These are phyloP conservation scores for Caenorhabditis japonica DNA, from an alignment of 2,888 invertebrate genomes.

Conservation along the genomic window DNA sequence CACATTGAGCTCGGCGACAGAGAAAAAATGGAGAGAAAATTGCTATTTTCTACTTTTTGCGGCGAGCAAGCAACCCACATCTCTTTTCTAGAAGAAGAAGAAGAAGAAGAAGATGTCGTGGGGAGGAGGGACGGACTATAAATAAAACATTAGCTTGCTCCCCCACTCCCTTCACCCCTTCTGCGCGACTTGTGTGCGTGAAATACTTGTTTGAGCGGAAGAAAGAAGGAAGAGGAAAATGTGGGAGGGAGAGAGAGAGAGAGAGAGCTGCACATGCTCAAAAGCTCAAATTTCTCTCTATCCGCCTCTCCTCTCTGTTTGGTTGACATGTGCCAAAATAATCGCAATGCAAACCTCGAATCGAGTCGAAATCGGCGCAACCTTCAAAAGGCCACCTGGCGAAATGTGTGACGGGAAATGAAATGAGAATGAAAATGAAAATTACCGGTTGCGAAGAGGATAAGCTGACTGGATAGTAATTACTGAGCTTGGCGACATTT, in stretches of 20 bases:
- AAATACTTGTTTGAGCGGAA: conserved; percentile 24
- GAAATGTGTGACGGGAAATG: neutral
- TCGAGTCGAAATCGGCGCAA: conserved; percentile 11
- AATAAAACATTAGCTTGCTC: conserved; percentile 52
- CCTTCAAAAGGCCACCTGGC: conserved; percentile 16
- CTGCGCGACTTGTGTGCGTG: conserved; percentile 39
- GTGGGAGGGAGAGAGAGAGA: too few relatives aligned
- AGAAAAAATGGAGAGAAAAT: conserved; percentile 15
- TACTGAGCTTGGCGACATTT: conserved; percentile 2
- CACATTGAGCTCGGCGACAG: neutral
- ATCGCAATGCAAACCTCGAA: neutral
- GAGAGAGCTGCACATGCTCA: too few relatives aligned
- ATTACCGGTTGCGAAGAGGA: conserved; percentile 16
- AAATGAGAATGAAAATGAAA: too few relatives aligned
- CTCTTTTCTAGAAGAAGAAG: neutral
- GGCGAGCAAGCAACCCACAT: neutral
- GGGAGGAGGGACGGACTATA: too few relatives aligned
- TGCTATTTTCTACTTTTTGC: conserved; percentile 32
- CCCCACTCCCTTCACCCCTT: too few relatives aligned
- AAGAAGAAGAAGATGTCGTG: neutral
- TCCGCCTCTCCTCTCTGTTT: neutral
- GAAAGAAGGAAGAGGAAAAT: conserved; percentile 9
- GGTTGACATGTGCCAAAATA: neutral
- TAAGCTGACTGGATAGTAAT: conserved; percentile 28
- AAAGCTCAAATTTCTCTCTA: too few relatives aligned